Base-by-base conservation (phyloP, 2,888 invertebrate species). In the Horisme vitalbata region DNA sequence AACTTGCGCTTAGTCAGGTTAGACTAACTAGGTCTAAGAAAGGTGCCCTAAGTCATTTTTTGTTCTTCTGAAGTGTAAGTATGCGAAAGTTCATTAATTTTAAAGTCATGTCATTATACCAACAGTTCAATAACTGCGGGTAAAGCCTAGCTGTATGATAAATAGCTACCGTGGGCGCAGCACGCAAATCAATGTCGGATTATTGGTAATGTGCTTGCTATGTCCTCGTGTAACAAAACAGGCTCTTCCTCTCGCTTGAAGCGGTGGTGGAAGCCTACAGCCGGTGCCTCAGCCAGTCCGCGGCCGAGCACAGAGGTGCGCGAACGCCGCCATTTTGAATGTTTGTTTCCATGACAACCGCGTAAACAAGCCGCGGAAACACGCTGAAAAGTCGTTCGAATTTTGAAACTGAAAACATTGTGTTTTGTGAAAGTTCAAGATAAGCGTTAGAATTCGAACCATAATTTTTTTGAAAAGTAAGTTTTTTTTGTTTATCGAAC, bases 281-380 rank as follows among this genome's bases (percentile, higher is more conserved):
- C 69, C 67, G 69, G 59, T 68, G 71, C 65, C 64, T 61, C 66
- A 71, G 77, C 77, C 88, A 87, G 88, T 88, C 78, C 68, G 83
- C 75, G 79, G 65, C 68, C 65, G 80, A 70, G 72, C 81, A 74
- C 73, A 68, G 83, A 71, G 71, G 76, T 79, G 84, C 76, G 83
- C 85, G 83, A 83, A 75, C 71, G 69, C 68, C 84, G 84, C 82
- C 79, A 81, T 84, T 71, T 83, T 85, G 75, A 63, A 68, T 71
- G 61, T 66, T 65, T 71, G 87, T 88, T 87, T 73, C 78, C 77
- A 89, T 88, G 88, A 83, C 85, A 68, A 87, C 88, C 75, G 81
- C 75, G 83, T 83, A 81, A 79, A 82, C 78, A 80, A 71, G 68
- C 56, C 32, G 44, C 43, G 45, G 39, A 44, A 28, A 28, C 32